Evolutionary conservation across 2,888 invertebrate species (phyloP), one percentile per base, ranked within the genome.

Genomic region (Eudasyphora cyanicolor): DNA sequence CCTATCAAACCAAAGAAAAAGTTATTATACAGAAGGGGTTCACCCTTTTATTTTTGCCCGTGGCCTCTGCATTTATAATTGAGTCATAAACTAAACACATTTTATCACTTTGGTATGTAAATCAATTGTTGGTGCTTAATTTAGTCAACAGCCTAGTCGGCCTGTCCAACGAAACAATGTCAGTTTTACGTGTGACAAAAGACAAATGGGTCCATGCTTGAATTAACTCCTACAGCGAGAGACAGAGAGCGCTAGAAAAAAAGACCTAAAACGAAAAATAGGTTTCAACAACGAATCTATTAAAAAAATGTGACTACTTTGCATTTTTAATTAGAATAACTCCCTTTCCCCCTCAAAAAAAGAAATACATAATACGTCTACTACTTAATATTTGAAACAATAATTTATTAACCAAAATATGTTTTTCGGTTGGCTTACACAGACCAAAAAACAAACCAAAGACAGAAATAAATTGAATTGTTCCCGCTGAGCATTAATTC

Each of bases 51-150:
- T 42, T 42, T 14, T 1, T 24, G 29, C 32, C 38, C 64, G 10
- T 21, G 67, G 14, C 57, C 38, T 38, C 19, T 42, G n/a, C 14
- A 67, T 49, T 70, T 71, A 27, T 81, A 84, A 81, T 81, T 81
- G 84, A 84, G 78, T 76, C 73, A 81, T 84, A 79, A 79, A 76
- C 73, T 78, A 49, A 76, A 81, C 29, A 78, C 81, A 76, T 84
- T 84, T 81, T 84, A 84, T 81, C 84, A 84, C 78, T 79, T 79
- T 78, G 24, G 57, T 81, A 84, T 84, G 81, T 76, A 79, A 84
- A 84, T 84, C 67, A 76, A 76, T 67, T 67, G n/a, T 67, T 69
- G 67, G 24, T 24, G 38, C 42, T 67, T 67, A 67, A 67, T 42
- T 67, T 67, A 67, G 67, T 67, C 67, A 67, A 67, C 67, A 67